A percentile compares a stretch with the other conserved stretches of the same genome.
phyloP scores from a whole-genome alignment of 2,113 vertebrate species.

The Cynopterus brachyotis region DNA sequence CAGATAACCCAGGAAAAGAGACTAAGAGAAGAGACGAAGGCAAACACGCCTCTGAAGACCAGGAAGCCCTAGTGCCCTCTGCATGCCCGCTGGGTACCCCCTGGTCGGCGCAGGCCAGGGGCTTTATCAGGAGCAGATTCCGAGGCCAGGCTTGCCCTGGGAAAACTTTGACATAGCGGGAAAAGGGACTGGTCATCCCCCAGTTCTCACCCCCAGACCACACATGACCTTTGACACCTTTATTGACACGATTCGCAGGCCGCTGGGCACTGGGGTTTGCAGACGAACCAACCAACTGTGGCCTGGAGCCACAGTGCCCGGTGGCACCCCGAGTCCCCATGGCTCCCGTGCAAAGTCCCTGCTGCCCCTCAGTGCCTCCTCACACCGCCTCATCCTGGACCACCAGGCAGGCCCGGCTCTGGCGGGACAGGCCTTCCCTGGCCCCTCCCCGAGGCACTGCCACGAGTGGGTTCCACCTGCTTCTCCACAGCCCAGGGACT shows the following conservation, averaged over 20 bases:
- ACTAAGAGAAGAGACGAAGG: not conserved
- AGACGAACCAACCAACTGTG: not conserved
- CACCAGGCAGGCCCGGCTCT: not conserved
- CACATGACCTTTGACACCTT: not conserved
- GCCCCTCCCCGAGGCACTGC: not conserved
- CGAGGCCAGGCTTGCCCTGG: not conserved
- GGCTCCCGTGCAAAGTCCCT: not conserved
- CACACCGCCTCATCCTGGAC: not conserved
- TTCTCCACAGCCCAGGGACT: not conserved
- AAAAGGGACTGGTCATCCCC: not conserved
- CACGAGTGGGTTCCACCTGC: rapidly evolving
- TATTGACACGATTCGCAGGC: not conserved
- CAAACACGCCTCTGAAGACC: not conserved
- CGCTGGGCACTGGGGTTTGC: not conserved
- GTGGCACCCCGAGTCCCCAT: not conserved
- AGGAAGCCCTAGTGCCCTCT: not conserved
- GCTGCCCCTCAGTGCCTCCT: rapidly evolving
- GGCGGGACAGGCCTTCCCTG: no score
- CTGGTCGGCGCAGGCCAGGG: not conserved
- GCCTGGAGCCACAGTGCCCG: not conserved
- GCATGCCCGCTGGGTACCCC: not conserved
- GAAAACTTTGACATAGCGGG: not conserved
- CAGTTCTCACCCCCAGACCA: not conserved
- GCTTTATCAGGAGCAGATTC: not conserved
- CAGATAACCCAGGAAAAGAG: not conserved